phyloP scores from a whole-genome alignment of 2,113 vertebrate species.

The Rhizomys pruinosus region DNA sequence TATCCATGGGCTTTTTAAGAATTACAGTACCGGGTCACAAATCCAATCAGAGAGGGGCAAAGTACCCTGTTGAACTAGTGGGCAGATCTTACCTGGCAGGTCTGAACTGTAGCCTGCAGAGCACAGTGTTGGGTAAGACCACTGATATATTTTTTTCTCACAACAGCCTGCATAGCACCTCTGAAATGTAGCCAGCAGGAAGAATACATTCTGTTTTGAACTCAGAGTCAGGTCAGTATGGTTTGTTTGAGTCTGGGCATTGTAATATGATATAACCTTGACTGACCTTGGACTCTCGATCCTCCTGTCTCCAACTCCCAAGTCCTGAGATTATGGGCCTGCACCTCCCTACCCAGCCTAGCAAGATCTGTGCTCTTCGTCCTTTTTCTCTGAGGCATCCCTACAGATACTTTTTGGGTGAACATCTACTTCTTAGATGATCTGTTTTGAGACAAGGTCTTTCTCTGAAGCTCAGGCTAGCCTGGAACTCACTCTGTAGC shows the following conservation, averaged over 20 bases:
- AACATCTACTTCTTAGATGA: slow-evolving; percentile 16
- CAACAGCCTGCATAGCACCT: no score
- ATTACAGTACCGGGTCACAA: background rate
- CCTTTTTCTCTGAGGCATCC: background rate
- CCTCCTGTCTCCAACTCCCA: background rate
- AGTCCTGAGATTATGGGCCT: no score
- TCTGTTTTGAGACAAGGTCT: background rate
- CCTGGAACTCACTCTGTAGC: no score
- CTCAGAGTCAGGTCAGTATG: background rate
- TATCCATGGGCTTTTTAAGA: background rate
- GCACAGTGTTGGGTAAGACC: background rate
- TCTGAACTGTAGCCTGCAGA: background rate
- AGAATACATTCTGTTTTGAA: background rate
- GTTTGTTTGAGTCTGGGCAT: background rate
- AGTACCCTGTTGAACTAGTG: background rate
- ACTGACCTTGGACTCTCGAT: background rate
- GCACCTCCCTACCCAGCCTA: background rate
- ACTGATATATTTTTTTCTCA: background rate
- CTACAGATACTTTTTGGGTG: background rate
- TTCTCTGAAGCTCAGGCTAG: no score
- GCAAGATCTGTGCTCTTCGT: background rate
- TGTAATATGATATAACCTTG: background rate
- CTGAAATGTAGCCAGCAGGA: no score
- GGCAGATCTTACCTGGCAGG: background rate
- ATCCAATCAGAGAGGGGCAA: background rate